These are phyloP conservation scores for Drosophila tristis DNA, from an alignment of 1,140 invertebrate genomes.

Conservation along the genomic window DNA sequence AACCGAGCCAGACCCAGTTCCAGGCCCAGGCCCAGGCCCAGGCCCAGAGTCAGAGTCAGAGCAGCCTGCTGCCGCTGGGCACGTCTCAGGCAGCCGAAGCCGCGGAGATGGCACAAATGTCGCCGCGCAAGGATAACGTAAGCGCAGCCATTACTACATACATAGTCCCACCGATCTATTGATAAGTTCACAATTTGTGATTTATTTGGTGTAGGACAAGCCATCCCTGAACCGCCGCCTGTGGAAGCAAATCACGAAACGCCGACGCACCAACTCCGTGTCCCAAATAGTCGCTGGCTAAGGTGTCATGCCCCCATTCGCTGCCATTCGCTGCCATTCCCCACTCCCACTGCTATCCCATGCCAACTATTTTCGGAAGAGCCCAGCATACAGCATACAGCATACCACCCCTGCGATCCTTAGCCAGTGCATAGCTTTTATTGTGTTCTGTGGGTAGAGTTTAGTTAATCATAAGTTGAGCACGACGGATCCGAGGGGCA, in stretches of 20 bases:
- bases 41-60: conserved; percentile 65
- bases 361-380: neutral
- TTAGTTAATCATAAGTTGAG: conserved; percentile 13
- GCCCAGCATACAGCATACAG: neutral
- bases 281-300: conserved; percentile 82
- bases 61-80: conserved; percentile 47
- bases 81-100: conserved; percentile 53
- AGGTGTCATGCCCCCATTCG: neutral
- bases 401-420: neutral
- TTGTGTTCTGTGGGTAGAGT: conserved; percentile 35
- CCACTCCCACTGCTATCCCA: neutral
- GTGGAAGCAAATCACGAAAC: conserved; percentile 86
- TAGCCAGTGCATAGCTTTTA: neutral
- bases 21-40: too few species aligned
- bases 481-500: too few species aligned
- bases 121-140: conserved; percentile 85
- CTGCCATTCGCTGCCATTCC: too few species aligned
- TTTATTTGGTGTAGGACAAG: conserved; percentile 84
- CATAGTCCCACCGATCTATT: neutral
- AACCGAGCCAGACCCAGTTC: conserved; percentile 43
- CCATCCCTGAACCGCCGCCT: conserved; percentile 85
- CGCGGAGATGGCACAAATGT: conserved; percentile 80
- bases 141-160: conserved; percentile 5
- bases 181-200: neutral
- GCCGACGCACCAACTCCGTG: conserved; percentile 84